Evolutionary conservation across 2,888 invertebrate genomes (phyloP).

Genomic region (Leucania comma): DNA sequence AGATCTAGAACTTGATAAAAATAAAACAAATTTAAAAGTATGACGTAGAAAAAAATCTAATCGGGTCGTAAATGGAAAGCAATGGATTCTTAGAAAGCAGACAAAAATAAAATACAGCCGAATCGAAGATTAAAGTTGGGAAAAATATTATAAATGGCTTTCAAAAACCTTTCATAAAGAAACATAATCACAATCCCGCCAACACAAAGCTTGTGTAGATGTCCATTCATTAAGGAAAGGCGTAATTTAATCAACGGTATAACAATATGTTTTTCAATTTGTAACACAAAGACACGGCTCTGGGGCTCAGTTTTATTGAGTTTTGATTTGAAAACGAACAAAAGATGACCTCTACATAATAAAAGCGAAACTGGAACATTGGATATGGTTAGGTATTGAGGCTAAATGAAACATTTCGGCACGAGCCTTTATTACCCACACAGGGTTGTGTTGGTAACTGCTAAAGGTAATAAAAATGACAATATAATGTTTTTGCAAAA

Average conservation of each 20-base stretch:
- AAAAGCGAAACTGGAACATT: conserved; percentile 65
- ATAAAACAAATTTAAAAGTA: no score
- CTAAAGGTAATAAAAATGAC: conserved; percentile 64
- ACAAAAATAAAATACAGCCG: no score
- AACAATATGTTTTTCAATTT: conserved; percentile 69
- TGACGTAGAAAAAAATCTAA: no score
- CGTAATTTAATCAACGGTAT: conserved; percentile 58
- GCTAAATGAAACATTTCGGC: conserved; percentile 69
- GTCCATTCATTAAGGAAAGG: conserved; percentile 41
- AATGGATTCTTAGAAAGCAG: no score
- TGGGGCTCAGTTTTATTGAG: conserved; percentile 64
- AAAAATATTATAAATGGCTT: background rate
- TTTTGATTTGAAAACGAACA: conserved; percentile 72
- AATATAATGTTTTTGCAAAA: conserved; percentile 64
- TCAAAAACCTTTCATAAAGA: conserved; percentile 8
- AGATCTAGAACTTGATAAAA: no score
- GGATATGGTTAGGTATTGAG: conserved; percentile 63
- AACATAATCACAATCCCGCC: conserved; percentile 18
- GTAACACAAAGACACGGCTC: conserved; percentile 66
- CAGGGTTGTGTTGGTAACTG: conserved; percentile 60
- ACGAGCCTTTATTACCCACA: conserved; percentile 61
- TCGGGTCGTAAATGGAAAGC: no score
- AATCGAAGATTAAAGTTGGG: background rate
- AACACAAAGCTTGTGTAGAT: conserved; percentile 33
- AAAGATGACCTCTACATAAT: conserved; percentile 67